phyloP scores from a whole-genome alignment of 64 coral and sea anemone genomes.

The Dendrophyllia cribrosa region DNA sequence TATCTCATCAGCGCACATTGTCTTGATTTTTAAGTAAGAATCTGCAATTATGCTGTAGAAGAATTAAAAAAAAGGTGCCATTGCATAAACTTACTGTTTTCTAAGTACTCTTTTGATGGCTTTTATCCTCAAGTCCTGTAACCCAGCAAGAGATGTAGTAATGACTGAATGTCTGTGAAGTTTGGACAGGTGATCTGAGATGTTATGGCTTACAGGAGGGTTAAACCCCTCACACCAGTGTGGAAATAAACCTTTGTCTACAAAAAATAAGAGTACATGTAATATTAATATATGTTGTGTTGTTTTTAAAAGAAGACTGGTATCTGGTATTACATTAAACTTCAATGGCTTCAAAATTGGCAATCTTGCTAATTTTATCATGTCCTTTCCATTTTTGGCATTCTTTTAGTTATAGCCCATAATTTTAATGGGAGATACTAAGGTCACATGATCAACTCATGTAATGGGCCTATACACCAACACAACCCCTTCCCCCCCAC shows the following conservation, averaged over 20 bases:
- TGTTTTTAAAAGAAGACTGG: background rate
- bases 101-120: slow-evolving; percentile 74
- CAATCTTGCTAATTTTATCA: too few species aligned
- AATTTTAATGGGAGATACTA: too few species aligned
- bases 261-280: background rate
- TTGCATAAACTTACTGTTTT: slow-evolving; percentile 73
- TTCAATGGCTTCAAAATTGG: too few species aligned
- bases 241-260: slow-evolving; percentile 78
- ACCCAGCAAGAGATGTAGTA: slow-evolving; percentile 54
- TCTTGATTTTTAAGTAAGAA: too few species aligned
- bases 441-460: too few species aligned
- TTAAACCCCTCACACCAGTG: slow-evolving; percentile 76
- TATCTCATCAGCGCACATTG: too few species aligned
- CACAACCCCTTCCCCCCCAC: too few species aligned
- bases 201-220: slow-evolving; percentile 71
- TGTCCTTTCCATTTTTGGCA: too few species aligned
- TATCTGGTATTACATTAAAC: background rate
- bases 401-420: too few species aligned
- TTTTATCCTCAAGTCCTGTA: slow-evolving; percentile 75
- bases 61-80: too few species aligned
- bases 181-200: slow-evolving; percentile 86
- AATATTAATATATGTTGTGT: background rate
- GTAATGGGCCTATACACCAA: too few species aligned
- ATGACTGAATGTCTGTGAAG: slow-evolving; percentile 84
- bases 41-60: too few species aligned